Percentiles rank a stretch among this genome's conserved stretches.
These are phyloP conservation scores for Augiades crinisus DNA, from an alignment of 2,888 invertebrate species.

Conservation along the genomic window DNA sequence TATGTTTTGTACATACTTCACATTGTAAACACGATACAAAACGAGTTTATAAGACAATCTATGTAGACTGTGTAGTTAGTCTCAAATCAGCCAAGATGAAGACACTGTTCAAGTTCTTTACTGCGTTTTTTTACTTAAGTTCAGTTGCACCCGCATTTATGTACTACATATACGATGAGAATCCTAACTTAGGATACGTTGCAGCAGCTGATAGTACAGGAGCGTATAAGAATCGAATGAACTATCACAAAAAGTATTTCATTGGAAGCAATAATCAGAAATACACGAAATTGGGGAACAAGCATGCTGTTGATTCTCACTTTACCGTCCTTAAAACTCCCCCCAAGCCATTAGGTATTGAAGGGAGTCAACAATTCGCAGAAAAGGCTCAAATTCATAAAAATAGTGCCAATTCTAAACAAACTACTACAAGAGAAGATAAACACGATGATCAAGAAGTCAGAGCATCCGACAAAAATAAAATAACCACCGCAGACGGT, in stretches of 20 bases:
- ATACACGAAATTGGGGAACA: slow-evolving; percentile 39
- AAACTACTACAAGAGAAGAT: not conserved
- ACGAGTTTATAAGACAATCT: slow-evolving; percentile 46
- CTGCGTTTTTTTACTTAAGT: slow-evolving; percentile 39
- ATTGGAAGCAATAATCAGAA: slow-evolving; percentile 36
- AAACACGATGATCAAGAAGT: not conserved
- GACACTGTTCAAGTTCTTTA: slow-evolving; percentile 38
- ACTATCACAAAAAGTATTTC: slow-evolving; percentile 43
- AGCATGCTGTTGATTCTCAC: slow-evolving; percentile 47
- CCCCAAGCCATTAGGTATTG: slow-evolving; percentile 9
- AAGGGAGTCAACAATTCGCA: not conserved
- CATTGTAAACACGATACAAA: slow-evolving; percentile 18
- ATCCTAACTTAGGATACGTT: slow-evolving; percentile 43
- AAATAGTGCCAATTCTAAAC: not conserved
- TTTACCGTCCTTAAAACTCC: slow-evolving; percentile 45
- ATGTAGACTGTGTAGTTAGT: slow-evolving; percentile 36
- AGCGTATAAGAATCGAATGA: slow-evolving; percentile 36
- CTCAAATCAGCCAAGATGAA: slow-evolving; percentile 44
- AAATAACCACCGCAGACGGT: slow-evolving; percentile 2
- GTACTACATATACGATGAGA: slow-evolving; percentile 46
- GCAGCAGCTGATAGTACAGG: slow-evolving; percentile 36
- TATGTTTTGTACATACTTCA: slow-evolving; percentile 6
- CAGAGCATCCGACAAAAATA: not conserved
- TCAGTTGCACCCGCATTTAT: slow-evolving; percentile 39
- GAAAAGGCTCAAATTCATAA: not conserved